Percentiles rank a stretch among this genome's conserved stretches.
These are phyloP conservation scores for Anarrhichthys ocellatus DNA, from an alignment of 2,113 vertebrate genomes.

Conservation along the genomic window DNA sequence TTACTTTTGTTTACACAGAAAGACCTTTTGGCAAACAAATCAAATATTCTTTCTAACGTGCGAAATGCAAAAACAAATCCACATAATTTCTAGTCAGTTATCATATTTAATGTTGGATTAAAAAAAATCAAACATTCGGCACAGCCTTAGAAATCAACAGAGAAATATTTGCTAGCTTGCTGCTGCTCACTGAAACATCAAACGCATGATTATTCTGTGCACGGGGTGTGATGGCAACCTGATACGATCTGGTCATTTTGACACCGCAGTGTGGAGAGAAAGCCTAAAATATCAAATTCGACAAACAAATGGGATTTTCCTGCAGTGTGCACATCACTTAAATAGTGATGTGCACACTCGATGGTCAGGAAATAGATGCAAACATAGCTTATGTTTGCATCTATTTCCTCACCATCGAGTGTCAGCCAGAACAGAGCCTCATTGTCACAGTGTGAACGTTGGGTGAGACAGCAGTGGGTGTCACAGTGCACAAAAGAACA, in stretches of 20 bases:
- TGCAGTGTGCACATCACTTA: conserved; percentile 13
- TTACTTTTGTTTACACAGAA: not conserved
- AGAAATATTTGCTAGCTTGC: not conserved
- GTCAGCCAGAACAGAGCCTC: conserved; percentile 17
- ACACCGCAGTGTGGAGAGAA: not conserved
- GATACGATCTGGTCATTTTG: not conserved
- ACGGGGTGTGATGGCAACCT: not conserved
- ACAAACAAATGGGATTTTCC: conserved; percentile 39
- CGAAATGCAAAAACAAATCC: not conserved
- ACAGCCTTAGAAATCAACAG: not conserved
- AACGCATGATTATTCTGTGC: not conserved
- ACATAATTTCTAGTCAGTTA: not conserved
- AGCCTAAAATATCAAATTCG: not conserved
- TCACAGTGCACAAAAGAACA: conserved; percentile 21
- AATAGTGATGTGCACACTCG: too few species aligned
- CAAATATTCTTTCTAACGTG: not conserved
- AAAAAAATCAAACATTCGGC: not conserved
- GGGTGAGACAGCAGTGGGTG: conserved; percentile 46
- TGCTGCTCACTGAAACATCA: not conserved
- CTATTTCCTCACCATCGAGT: not conserved
- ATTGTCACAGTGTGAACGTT: conserved; percentile 28
- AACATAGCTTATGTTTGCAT: not conserved
- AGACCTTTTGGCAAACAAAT: not conserved
- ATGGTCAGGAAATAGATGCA: conserved; percentile 24
- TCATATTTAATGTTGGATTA: not conserved